These are phyloP conservation scores for Lipophrys pholis DNA, from an alignment of 2,113 vertebrate species.

Conservation along the genomic window DNA sequence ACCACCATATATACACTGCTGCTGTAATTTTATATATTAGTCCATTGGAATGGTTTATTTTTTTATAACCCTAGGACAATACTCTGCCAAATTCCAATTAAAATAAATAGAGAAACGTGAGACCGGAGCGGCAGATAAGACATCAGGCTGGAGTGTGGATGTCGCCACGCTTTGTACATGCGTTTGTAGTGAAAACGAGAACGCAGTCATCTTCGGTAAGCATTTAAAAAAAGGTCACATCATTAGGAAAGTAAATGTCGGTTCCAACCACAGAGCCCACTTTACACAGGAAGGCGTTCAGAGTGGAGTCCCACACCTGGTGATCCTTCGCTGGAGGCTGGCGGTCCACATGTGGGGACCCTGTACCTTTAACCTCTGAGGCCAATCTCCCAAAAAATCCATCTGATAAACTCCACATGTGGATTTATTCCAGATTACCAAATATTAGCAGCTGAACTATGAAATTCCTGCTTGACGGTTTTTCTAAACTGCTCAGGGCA, in stretches of 20 bases:
- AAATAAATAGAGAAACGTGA: conserved; percentile 61
- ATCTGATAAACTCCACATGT: too few relatives aligned
- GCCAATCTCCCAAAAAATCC: too few relatives aligned
- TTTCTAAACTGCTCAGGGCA: too few relatives aligned
- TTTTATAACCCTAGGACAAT: conserved; percentile 66
- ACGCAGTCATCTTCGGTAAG: conserved; percentile 2
- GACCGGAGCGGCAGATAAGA: conserved; percentile 53
- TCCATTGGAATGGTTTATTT: conserved; percentile 63
- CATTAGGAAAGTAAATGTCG: conserved; percentile 18
- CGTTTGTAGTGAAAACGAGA: conserved; percentile 1
- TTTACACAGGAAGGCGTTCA: background rate
- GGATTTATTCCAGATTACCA: too few relatives aligned
- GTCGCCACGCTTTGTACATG: conserved; percentile 35
- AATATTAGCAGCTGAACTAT: too few relatives aligned
- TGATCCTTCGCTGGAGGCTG: background rate
- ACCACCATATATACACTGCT: conserved; percentile 60
- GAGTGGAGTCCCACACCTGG: background rate
- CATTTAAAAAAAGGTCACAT: conserved; percentile 14
- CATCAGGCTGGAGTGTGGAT: conserved; percentile 31
- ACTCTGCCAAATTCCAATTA: conserved; percentile 64
- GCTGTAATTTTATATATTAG: conserved; percentile 67
- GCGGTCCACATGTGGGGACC: too few relatives aligned
- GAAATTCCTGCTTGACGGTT: too few relatives aligned
- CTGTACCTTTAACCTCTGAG: background rate
- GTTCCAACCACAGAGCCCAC: background rate